Evolutionary conservation across 2,797 vertebrate genomes (phyloP).

Genomic region (Syndactyla subalaris): DNA sequence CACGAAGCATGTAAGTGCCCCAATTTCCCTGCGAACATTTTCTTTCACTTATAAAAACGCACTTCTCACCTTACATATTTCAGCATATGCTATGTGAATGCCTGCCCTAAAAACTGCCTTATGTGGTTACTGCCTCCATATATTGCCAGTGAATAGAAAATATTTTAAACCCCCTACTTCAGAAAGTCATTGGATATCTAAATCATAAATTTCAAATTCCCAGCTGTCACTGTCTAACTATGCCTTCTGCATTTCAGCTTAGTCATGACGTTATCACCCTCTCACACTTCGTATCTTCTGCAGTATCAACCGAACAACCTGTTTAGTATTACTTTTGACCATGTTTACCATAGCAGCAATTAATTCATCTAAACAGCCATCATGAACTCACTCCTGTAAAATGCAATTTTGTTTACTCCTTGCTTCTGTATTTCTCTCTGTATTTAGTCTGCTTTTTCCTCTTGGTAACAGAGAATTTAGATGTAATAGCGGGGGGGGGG

Average conservation of each 20-base stretch:
- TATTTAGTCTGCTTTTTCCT: not conserved
- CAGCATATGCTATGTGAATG: not conserved
- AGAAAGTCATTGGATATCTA: conserved; percentile 22
- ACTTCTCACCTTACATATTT: conserved; percentile 10
- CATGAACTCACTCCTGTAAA: not conserved
- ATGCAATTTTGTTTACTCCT: not conserved
- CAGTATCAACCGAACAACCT: not conserved
- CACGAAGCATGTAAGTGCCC: not conserved
- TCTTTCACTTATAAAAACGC: not conserved
- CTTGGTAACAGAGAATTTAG: not conserved
- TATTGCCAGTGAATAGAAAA: not conserved
- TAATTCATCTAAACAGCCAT: not conserved
- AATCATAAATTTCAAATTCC: conserved; percentile 10
- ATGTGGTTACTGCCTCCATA: not conserved
- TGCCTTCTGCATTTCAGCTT: conserved; percentile 40
- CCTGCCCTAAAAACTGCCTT: not conserved
- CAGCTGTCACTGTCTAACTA: conserved; percentile 42
- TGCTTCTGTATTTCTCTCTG: not conserved
- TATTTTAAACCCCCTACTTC: not conserved
- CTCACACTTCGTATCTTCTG: not conserved
- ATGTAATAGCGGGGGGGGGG: not conserved
- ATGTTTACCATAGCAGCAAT: not conserved
- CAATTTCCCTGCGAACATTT: not conserved
- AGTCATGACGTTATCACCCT: conserved; percentile 10
- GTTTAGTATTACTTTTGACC: not conserved